Base-by-base conservation (phyloP, 2,888 invertebrate genomes). In the Aplocera efformata region DNA sequence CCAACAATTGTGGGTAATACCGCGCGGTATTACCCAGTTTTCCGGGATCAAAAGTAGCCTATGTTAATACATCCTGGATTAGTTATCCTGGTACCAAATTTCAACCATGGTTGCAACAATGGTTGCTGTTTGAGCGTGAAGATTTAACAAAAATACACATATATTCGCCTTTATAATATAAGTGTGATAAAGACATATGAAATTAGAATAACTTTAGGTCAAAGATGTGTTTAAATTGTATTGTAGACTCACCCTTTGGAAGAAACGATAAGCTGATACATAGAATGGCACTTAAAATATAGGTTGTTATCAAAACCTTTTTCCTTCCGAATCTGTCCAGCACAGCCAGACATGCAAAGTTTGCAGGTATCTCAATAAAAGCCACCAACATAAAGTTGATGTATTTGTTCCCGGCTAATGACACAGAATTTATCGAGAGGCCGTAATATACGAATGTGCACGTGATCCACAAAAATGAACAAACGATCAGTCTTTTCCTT, bases 361-460 rank as follows among this genome's bases (percentile, higher is more conserved):
- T 93, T 0, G 92, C 94, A 0, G 95, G 95, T 43, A 94, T 91
- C 69, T 95, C 95, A 8, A 93, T 90, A 31, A 76, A 91, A 58
- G 66, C 91, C 65, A 73, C 90, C 73, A 66, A 81, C 58, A 94
- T 93, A 58, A 95, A 96, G 72, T 95, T 95, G 6, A 93, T 67
- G 66, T 95, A 95, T 61, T 92, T 92, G 68, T 94, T 92, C 0
- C 94, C 94, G 25, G 92, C 91, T 36, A 96, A 74, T 0, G 92
- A 90, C 1, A 94, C 94, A 0, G 95, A 92, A 68, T 94, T 94
- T 39, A 96, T 88, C 0, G 94, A 94, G 7, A 96, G 73, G 0
- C 96, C 96, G 56, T 94, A 95, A 66, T 94, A 96, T 3, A 95
- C 92, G 58, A 95, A 92, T 0, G 94, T 92, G 67, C 93, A 94